These are phyloP conservation scores for Idaea dimidiata DNA, from an alignment of 2,888 invertebrate genomes.

Conservation along the genomic window DNA sequence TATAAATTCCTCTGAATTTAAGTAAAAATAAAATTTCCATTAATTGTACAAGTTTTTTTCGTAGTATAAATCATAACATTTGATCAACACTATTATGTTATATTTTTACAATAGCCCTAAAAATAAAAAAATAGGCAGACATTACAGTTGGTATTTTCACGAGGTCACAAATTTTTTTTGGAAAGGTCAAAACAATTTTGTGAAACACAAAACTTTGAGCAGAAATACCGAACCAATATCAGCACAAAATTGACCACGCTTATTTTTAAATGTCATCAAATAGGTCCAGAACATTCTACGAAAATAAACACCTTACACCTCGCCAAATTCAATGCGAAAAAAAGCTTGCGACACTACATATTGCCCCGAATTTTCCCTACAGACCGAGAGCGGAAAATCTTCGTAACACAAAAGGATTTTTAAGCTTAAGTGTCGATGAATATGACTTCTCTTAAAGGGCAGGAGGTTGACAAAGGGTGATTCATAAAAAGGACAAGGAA, in stretches of 20 bases:
- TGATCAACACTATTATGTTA: too few relatives aligned
- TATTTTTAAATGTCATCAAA: background rate
- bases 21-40: too few relatives aligned
- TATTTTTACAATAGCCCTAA: too few relatives aligned
- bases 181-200: background rate
- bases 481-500: background rate
- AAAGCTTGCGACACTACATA: background rate
- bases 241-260: background rate
- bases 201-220: background rate
- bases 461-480: background rate
- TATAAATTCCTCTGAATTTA: too few relatives aligned
- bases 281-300: background rate
- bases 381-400: background rate
- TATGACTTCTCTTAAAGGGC: background rate
- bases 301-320: background rate
- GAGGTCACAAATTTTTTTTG: background rate
- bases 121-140: too few relatives aligned
- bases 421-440: constrained; percentile 1
- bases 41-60: too few relatives aligned
- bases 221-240: background rate
- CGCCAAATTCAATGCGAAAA: background rate
- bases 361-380: background rate
- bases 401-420: background rate
- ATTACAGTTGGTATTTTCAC: background rate
- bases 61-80: too few relatives aligned